Percentiles rank a stretch among this genome's conserved stretches.
Evolutionary conservation across 35 echinoderm and acorn worm species (phyloP).

Genomic region (Amphiura filiformis): DNA sequence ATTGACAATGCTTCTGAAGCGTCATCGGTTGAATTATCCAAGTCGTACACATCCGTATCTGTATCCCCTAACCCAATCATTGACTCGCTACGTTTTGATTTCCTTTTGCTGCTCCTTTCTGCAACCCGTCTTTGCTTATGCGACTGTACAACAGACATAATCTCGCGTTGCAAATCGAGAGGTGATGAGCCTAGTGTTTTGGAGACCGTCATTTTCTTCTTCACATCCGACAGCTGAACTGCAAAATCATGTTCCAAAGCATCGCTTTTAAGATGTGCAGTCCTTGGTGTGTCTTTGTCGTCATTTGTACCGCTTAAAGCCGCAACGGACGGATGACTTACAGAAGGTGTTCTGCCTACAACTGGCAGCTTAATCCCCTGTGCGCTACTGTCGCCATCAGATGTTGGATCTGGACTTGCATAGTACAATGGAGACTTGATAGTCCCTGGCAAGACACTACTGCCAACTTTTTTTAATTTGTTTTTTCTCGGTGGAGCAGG

Average conservation of each 20-base stretch:
- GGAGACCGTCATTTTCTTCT: background rate
- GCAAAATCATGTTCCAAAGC: background rate
- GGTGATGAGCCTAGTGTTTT: background rate
- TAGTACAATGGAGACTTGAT: background rate
- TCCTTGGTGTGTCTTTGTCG: background rate
- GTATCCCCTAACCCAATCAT: background rate
- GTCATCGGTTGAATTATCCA: background rate
- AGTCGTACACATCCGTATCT: background rate
- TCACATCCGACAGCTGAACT: background rate
- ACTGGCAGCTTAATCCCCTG: background rate
- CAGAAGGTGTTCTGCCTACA: background rate
- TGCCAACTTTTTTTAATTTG: background rate
- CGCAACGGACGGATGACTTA: background rate
- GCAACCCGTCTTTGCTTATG: background rate
- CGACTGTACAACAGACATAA: background rate
- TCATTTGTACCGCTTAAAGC: background rate
- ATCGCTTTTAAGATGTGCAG: background rate
- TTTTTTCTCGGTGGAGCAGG: background rate
- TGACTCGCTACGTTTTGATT: background rate
- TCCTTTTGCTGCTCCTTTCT: background rate
- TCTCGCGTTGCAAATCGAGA: background rate
- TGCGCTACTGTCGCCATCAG: background rate
- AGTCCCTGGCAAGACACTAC: background rate
- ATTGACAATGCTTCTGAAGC: too few relatives aligned
- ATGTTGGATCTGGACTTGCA: background rate